These are phyloP conservation scores for Drosophila chauvacae DNA, from an alignment of 1,140 invertebrate species.

Conservation along the genomic window DNA sequence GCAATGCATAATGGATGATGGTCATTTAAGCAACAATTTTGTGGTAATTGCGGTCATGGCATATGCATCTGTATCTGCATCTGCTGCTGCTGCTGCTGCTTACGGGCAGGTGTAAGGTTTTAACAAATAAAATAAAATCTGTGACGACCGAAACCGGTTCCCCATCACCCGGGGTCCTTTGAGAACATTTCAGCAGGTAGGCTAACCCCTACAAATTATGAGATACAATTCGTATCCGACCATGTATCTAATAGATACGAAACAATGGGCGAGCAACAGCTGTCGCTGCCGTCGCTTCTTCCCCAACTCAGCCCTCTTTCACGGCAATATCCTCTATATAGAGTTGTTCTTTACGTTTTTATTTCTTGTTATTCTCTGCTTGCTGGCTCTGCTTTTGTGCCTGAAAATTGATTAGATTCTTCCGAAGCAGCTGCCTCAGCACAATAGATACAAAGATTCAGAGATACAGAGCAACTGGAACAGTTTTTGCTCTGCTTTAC, in stretches of 20 bases:
- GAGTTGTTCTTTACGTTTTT: neutral
- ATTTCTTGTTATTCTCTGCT: neutral
- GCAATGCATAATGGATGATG: conserved; percentile 20
- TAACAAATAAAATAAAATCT: conserved; percentile 33
- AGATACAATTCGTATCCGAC: conserved; percentile 32
- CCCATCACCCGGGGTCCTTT: conserved; percentile 6
- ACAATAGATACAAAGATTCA: conserved; percentile 23
- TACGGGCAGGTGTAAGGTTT: conserved; percentile 25
- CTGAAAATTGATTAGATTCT: conserved; percentile 39
- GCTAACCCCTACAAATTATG: conserved; percentile 31
- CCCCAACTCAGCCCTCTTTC: conserved; percentile 3
- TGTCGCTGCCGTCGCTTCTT: neutral
- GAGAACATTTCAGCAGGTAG: conserved; percentile 34
- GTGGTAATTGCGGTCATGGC: conserved; percentile 22
- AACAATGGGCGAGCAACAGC: conserved; percentile 36
- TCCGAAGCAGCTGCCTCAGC: conserved; percentile 26
- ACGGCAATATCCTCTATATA: neutral
- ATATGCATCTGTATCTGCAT: neutral
- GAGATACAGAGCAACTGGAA: conserved; percentile 17
- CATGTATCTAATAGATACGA: conserved; percentile 27
- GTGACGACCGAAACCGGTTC: conserved; percentile 29
- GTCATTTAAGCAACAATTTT: conserved; percentile 25
- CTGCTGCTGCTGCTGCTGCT: neutral
- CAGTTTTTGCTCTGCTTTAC: conserved; percentile 9
- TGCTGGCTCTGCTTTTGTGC: conserved; percentile 10